These are phyloP conservation scores for Agelas oroides DNA, from an alignment of 37 sponge, comb jelly and placozoan species.

Conservation along the genomic window DNA sequence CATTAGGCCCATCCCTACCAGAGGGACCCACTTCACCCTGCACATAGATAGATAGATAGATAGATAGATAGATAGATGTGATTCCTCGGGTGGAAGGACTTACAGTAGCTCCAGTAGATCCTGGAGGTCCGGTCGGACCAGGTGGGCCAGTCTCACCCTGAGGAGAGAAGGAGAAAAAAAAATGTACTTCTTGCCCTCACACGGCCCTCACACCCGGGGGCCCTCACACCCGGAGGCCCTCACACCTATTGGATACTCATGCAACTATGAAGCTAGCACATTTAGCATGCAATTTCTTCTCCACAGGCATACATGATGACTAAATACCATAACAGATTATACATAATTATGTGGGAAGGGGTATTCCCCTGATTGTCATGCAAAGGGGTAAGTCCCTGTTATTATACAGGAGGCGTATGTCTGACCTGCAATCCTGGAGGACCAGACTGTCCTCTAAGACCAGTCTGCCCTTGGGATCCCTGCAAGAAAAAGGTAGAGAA, in stretches of 20 bases:
- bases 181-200: too few relatives aligned
- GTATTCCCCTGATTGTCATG: too few relatives aligned
- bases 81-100: conserved; percentile 2
- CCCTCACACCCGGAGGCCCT: too few relatives aligned
- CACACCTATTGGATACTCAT: too few relatives aligned
- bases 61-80: background rate
- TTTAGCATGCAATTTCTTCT: too few relatives aligned
- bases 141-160: conserved; percentile 67
- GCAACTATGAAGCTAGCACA: too few relatives aligned
- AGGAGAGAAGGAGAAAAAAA: conserved; percentile 1
- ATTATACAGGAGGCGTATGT: too few relatives aligned
- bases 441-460: conserved; percentile 50
- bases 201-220: too few relatives aligned
- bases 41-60: background rate
- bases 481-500: background rate
- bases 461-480: conserved; percentile 52
- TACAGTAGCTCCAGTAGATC: conserved; percentile 71
- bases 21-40: conserved; percentile 62
- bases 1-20: conserved; percentile 63
- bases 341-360: too few relatives aligned
- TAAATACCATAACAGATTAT: too few relatives aligned
- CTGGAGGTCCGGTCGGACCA: conserved; percentile 72
- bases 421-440: conserved; percentile 42
- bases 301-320: too few relatives aligned
- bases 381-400: too few relatives aligned